Base-by-base conservation (phyloP, 2,797 vertebrate genomes). In the Oreochromis grahami region DNA sequence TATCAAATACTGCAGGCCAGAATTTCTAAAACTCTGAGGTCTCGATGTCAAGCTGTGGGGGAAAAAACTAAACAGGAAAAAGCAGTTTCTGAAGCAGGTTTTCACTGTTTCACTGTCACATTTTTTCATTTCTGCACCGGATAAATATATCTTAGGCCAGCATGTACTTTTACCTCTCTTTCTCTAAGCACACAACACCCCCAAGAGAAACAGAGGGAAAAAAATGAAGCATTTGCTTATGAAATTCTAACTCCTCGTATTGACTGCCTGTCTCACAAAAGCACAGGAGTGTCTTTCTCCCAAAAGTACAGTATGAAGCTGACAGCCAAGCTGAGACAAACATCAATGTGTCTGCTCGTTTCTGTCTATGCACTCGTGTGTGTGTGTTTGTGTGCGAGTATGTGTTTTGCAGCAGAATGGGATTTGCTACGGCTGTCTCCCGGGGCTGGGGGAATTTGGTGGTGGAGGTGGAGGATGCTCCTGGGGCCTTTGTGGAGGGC, bases 381-480 rank as follows among this genome's bases (percentile, higher is more conserved):
- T 88, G 84, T 86, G 83, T 89, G 84, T 88, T 79, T 90, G 79
- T 65, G 21, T 53, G 45, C 6, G 26, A 58, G 15, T 77, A 50
- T 55, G 84, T 88, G 82, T 90, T 93, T 90, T 91, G 80, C 76
- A 90, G 85, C 93, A 94, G 91, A 94, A 95, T 94, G 87, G 94
- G 95, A 95, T 96, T 95, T 93, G 92, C 93, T 82, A 93, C 58
- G 92, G 88, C 84, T 95, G 94, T 95, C 95, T 94, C 92, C 85
- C 88, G 24, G 78, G 90, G 89, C 89, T 86, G 83, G 82, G 86
- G 82, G 89, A 94, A 92, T 94, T 89, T 89, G 82, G 90, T 92
- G 91, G 91, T 65, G 91, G 91, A 91, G 93, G 92, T 92, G 90
- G 91, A 91, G 89, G 88, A 91, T 84, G 90, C 89, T 93, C 92